Percentiles rank a stretch among this genome's conserved stretches.
Conservation (phyloP, 2,888 invertebrate species). For the Drosophila yooni region DNA sequence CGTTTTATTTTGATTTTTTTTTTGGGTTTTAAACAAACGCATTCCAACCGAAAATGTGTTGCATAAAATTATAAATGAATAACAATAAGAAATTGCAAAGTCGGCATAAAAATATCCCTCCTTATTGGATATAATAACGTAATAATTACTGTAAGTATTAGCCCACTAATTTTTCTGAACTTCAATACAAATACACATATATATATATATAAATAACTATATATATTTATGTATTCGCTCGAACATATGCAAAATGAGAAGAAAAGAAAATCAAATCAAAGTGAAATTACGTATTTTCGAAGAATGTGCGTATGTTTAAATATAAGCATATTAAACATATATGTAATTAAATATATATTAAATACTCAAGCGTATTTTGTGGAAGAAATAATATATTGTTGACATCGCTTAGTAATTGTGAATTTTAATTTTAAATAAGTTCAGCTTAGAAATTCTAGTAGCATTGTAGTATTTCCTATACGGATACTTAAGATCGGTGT, state of each 20-base stretch:
- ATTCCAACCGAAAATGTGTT: background rate
- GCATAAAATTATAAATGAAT: slow-evolving; percentile 12
- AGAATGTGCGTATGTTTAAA: background rate
- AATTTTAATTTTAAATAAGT: background rate
- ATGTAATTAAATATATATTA: background rate
- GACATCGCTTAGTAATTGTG: background rate
- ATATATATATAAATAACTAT: background rate
- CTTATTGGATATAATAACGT: slow-evolving; percentile 7
- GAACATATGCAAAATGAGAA: background rate
- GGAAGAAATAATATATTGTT: background rate
- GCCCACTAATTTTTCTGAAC: background rate
- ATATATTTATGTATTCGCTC: background rate
- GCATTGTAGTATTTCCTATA: background rate
- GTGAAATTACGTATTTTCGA: slow-evolving; percentile 2
- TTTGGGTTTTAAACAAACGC: slow-evolving; percentile 3
- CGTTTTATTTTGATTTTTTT: background rate
- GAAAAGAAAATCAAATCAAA: background rate
- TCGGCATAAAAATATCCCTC: background rate
- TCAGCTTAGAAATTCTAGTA: background rate
- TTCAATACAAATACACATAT: slow-evolving; percentile 9
- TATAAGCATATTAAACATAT: background rate
- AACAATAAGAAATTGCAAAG: slow-evolving; percentile 1
- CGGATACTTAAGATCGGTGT: background rate
- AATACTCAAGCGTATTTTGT: background rate
- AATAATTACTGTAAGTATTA: slow-evolving; percentile 26